phyloP scores from a whole-genome alignment of 2,888 invertebrate species.

The Drosophila dives region DNA sequence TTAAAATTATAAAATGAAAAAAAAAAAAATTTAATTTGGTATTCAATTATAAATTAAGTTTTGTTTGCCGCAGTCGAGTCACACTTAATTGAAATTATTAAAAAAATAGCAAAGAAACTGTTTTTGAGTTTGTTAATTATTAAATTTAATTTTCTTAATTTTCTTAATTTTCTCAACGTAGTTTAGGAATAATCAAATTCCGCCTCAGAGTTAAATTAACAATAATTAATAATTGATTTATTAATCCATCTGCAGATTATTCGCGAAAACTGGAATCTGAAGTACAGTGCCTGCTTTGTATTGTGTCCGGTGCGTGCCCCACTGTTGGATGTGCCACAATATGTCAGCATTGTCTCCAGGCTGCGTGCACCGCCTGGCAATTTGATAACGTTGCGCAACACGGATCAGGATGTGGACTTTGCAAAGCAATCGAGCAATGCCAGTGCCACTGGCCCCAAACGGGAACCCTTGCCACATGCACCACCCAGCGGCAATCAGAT shows the following conservation, averaged over 20 bases:
- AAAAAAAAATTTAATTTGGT: background rate
- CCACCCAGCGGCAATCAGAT: slow-evolving; percentile 79
- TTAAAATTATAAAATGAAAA: background rate
- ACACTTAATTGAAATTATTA: background rate
- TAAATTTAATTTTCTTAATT: background rate
- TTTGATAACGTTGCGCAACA: slow-evolving; percentile 88
- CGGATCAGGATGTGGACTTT: slow-evolving; percentile 85
- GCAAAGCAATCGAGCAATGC: slow-evolving; percentile 10
- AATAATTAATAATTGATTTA: background rate
- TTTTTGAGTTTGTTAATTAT: background rate
- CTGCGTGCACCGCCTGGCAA: slow-evolving; percentile 88
- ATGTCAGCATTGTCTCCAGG: slow-evolving; percentile 90
- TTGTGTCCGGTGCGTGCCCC: slow-evolving; percentile 90
- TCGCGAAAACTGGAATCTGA: slow-evolving; percentile 96
- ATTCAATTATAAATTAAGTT: background rate
- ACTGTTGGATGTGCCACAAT: slow-evolving; percentile 87
- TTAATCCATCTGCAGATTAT: slow-evolving; percentile 87
- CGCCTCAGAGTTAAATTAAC: background rate
- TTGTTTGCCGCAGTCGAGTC: background rate
- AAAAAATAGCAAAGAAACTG: background rate
- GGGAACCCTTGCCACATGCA: slow-evolving; percentile 26
- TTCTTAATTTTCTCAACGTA: background rate
- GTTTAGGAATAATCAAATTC: background rate
- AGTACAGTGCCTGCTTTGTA: slow-evolving; percentile 95
- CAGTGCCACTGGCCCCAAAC: slow-evolving; percentile 18